These are phyloP conservation scores for Phenacoccus solenopsis DNA, from an alignment of 1,140 invertebrate genomes.

Conservation along the genomic window DNA sequence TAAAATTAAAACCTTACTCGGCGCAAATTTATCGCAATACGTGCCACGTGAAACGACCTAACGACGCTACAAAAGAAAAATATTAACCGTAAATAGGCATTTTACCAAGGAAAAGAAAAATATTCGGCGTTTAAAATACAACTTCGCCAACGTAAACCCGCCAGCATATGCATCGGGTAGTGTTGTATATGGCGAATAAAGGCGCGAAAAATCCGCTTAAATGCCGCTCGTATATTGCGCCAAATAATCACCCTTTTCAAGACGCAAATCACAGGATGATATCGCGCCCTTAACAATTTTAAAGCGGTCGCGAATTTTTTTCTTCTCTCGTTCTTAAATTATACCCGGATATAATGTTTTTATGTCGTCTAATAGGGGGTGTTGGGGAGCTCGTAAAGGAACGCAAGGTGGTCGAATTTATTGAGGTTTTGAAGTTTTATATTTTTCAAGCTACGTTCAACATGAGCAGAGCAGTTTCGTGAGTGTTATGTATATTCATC, in stretches of 20 bases:
- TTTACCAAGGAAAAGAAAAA: neutral
- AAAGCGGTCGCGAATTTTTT: neutral
- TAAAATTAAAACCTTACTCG: too few relatives aligned
- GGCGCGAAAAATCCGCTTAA: neutral
- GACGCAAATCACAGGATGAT: neutral
- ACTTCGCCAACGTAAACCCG: neutral
- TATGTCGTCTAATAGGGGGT: too few relatives aligned
- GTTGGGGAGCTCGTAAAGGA: too few relatives aligned
- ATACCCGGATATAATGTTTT: too few relatives aligned
- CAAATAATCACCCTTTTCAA: neutral
- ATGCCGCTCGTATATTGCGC: neutral
- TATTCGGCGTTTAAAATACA: neutral
- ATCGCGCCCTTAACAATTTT: neutral
- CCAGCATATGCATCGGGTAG: neutral
- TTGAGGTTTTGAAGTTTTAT: too few relatives aligned
- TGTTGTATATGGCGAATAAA: neutral
- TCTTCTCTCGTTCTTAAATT: too few relatives aligned
- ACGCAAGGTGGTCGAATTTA: too few relatives aligned
- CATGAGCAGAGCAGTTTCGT: too few relatives aligned
- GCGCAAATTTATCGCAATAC: too few relatives aligned
- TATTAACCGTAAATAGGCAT: slow-evolving; percentile 2
- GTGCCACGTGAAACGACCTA: neutral
- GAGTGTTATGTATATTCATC: too few relatives aligned
- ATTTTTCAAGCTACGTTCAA: too few relatives aligned
- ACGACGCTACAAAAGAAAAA: neutral